phyloP scores from a whole-genome alignment of 53 echinoderm and acorn worm species.

The Hippasteria phrygiana region DNA sequence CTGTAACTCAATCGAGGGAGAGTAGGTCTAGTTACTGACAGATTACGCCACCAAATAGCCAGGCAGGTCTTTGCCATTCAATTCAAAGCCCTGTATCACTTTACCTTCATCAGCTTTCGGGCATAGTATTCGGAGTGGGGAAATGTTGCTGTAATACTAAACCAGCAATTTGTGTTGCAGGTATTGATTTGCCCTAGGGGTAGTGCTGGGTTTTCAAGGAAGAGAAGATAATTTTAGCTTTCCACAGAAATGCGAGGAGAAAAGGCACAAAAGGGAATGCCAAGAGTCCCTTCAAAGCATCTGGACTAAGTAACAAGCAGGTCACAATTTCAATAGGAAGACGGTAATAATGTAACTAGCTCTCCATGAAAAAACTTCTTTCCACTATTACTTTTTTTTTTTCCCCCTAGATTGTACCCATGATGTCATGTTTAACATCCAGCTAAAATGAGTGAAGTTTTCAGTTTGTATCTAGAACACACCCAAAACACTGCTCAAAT shows the following conservation, averaged over 20 bases:
- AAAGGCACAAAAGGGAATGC: not conserved
- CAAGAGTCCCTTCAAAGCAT: not conserved
- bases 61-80: slow-evolving; percentile 68
- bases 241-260: slow-evolving; percentile 5
- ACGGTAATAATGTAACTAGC: not conserved
- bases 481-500: not conserved
- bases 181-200: slow-evolving; percentile 67
- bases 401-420: not conserved
- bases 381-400: not conserved
- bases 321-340: not conserved
- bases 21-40: slow-evolving; percentile 68
- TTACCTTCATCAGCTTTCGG: slow-evolving; percentile 61
- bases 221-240: slow-evolving; percentile 27
- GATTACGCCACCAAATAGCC: slow-evolving; percentile 66
- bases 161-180: slow-evolving; percentile 74
- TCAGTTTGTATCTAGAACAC: not conserved
- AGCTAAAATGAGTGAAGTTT: not conserved
- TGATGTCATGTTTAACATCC: not conserved
- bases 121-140: slow-evolving; percentile 54
- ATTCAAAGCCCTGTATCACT: slow-evolving; percentile 68
- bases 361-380: not conserved
- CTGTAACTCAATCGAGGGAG: slow-evolving; percentile 54
- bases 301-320: not conserved
- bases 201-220: slow-evolving; percentile 48
- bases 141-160: slow-evolving; percentile 68